A percentile compares a stretch with the other conserved stretches of the same genome.
Evolutionary conservation across 2,888 invertebrate species (phyloP).

Genomic region (Lottia scabra): DNA sequence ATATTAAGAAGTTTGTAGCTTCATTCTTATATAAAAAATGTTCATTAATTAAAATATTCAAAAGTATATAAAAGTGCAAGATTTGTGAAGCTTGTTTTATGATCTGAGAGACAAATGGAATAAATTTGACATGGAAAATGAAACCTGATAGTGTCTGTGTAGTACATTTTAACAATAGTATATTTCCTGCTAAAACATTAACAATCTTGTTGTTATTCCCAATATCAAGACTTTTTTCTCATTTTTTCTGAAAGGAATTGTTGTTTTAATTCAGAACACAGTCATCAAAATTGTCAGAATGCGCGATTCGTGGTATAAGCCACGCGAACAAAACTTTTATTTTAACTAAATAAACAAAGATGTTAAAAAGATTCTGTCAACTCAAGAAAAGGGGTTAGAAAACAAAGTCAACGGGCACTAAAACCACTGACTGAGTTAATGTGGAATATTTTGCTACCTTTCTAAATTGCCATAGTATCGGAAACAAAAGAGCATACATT

Average conservation of each 20-base stretch:
- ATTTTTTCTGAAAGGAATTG: neutral
- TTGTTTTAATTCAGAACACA: slow-evolving; percentile 5
- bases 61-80: no score
- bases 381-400: slow-evolving; percentile 12
- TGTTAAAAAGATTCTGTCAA: slow-evolving; percentile 13
- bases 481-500: slow-evolving; percentile 25
- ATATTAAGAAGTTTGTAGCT: no score
- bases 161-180: neutral
- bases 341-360: slow-evolving; percentile 18
- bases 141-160: neutral
- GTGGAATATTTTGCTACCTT: slow-evolving; percentile 22
- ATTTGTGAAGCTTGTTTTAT: no score
- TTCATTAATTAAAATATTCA: no score
- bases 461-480: slow-evolving; percentile 20
- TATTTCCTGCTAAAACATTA: neutral
- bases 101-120: neutral
- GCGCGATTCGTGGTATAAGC: neutral
- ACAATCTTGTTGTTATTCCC: neutral
- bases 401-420: slow-evolving; percentile 16
- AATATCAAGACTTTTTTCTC: neutral
- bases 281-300: slow-evolving; percentile 5
- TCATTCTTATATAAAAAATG: no score
- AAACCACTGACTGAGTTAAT: slow-evolving; percentile 15
- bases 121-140: neutral
- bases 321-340: neutral